Evolutionary conservation across 2,113 vertebrate genomes (phyloP).

Genomic region (Eubucco bourcierii): DNA sequence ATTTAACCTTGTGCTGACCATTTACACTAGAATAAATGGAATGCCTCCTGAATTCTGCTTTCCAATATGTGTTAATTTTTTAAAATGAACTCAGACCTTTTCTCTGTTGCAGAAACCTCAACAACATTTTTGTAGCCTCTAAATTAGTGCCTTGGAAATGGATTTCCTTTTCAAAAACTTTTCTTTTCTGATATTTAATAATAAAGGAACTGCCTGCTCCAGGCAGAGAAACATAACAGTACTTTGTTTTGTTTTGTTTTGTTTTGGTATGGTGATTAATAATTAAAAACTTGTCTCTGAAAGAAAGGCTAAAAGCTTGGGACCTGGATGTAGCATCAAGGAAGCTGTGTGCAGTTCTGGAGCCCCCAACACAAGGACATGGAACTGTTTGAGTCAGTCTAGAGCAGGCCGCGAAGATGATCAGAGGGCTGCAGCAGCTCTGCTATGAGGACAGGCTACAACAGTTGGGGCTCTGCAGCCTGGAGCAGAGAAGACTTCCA

Average conservation of each 20-base stretch:
- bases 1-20: conserved; percentile 27
- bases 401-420: too few species aligned
- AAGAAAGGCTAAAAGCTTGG: conserved; percentile 6
- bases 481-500: too few species aligned
- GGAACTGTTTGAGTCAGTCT: too few species aligned
- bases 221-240: not conserved
- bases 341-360: not conserved
- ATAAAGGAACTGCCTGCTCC: not conserved
- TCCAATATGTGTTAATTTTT: not conserved
- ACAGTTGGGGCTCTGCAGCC: too few species aligned
- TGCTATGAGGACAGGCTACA: too few species aligned
- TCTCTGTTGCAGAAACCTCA: not conserved
- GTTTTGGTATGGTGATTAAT: not conserved
- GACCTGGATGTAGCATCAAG: not conserved
- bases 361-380: too few species aligned
- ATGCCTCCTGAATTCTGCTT: not conserved
- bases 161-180: conserved; percentile 17
- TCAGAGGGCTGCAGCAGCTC: too few species aligned
- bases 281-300: not conserved
- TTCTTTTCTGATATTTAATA: conserved; percentile 7
- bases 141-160: conserved; percentile 22
- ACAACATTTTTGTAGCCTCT: not conserved
- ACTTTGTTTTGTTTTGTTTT: not conserved
- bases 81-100: not conserved
- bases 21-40: not conserved